Conservation (phyloP, 2,888 invertebrate genomes). For the Tenodera sinensis region DNA sequence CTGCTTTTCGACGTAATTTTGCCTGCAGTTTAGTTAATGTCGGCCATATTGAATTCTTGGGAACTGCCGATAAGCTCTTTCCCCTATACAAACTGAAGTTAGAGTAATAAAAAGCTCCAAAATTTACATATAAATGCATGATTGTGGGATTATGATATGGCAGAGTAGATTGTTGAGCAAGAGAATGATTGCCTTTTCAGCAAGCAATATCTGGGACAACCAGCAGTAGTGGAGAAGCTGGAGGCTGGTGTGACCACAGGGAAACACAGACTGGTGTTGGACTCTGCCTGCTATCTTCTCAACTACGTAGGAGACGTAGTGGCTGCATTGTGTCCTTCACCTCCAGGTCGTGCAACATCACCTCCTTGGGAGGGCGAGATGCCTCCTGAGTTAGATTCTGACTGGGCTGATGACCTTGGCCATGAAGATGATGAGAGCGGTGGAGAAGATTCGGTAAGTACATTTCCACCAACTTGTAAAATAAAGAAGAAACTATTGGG, state of each 20-base stretch:
- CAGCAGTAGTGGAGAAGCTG: constrained; percentile 56
- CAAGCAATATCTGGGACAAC: constrained; percentile 55
- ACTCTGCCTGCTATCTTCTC: constrained; percentile 78
- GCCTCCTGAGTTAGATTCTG: constrained; percentile 71
- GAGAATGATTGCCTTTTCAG: constrained; percentile 38
- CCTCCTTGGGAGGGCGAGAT: constrained; percentile 80
- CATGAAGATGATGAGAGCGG: constrained; percentile 90
- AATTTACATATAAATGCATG: too few relatives aligned
- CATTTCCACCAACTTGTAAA: not conserved
- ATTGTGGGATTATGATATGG: not conserved
- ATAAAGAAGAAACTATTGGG: too few relatives aligned
- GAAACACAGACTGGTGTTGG: constrained; percentile 53
- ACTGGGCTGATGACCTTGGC: constrained; percentile 80
- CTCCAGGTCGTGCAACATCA: constrained; percentile 50
- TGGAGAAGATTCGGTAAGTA: constrained; percentile 72
- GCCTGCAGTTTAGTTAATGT: too few relatives aligned
- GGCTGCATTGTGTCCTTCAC: constrained; percentile 50
- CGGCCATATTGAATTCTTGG: too few relatives aligned
- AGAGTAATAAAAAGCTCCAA: too few relatives aligned
- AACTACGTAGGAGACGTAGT: constrained; percentile 80
- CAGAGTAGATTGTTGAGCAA: not conserved
- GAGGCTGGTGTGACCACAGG: constrained; percentile 48
- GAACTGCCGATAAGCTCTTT: too few relatives aligned
- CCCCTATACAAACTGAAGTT: too few relatives aligned
- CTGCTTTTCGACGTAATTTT: too few relatives aligned